Base-by-base conservation (phyloP, 2,797 vertebrate species). In the Gobionotothen gibberifrons region DNA sequence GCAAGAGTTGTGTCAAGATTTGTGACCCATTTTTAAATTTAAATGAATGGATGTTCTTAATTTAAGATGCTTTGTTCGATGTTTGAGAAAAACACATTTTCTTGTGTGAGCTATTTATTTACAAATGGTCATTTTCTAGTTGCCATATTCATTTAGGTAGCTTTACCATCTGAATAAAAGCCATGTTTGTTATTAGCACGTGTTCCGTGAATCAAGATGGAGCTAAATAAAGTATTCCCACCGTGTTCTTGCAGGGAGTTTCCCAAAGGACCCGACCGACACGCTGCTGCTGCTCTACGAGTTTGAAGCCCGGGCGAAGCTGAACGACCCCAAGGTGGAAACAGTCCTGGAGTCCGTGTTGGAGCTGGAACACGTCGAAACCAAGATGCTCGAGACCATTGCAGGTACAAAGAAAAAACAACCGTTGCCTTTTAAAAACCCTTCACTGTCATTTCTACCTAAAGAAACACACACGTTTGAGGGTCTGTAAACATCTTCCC, bases 261-360 rank as follows among this genome's bases (percentile, higher is more conserved):
- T 93, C 87, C 82, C 89, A 39, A 84, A 75, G 81, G 96, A 98
- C 86, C 93, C 93, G 15, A 96, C 96, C 69, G 96, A 97, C 54
- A 95, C 92, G 0, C 81, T 99, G 67, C 87, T 99, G 85, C 90
- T 97, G 63, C 91, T 99, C 62, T 99, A 97, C 74, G 97, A 99
- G 77, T 98, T 99, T 93, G 98, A 98, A 91, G 93, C 94, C 60
- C 94, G 95, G 77, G 94, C 95, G 58, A 99, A 98, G 88, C 89
- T 96, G 77, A 97, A 95, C 42, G 96, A 99, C 81, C 94, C 95
- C 36, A 89, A 90, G 43, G 90, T 97, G 66, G 88, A 93, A 48
- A 86, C 68, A 0, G 90, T 98, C 3, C 85, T 99, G 71, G 95
- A 98, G 66, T 93, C 95, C 1, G 79, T 97, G 32, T 93, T 97